Evolutionary conservation across 2,797 vertebrate species (phyloP), one percentile per base, ranked within the genome.

Genomic region (Sebastes minor): DNA sequence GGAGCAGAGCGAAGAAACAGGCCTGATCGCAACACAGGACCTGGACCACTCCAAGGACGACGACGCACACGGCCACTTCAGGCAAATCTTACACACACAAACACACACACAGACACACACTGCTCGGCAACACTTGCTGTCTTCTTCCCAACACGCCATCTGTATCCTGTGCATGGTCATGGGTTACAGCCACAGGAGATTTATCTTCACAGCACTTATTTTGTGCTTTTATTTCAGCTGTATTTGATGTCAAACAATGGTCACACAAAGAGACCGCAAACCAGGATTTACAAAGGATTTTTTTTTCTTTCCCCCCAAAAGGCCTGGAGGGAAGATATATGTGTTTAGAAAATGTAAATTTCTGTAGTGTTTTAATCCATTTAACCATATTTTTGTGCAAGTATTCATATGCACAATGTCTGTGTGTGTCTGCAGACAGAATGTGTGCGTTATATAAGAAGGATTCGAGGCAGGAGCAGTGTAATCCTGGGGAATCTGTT

Each of bases 1-100:
- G 91, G 94, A 95, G 76, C 93, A 83, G 71, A 86, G 75, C 23
- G 94, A 95, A 81, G 94, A 94, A 66, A 88, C 91, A 16, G 92
- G 93, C 88, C 90, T 93, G 86, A 71, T 93, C 86, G 46, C 93
- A 2, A 77, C 92, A 56, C 94, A 94, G 79, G 92, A 94, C 86
- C 92, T 90, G 90, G 94, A 95, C 11, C 81, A 92, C 72, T 80
- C 90, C 86, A 95, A 95, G 84, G 94, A 94, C 23, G 93, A 94
- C 4, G 93, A 95, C 77, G 56, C 91, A 8, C 94, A 94, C 13
- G 92, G 93, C 23, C 93, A 95, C 81, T 94, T 93, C 93, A 95
- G 95, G 95, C 91, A 95, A 93, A 75, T 67, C 42, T 23, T 52
- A 71, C 20, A 68, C 63, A 78, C 76, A 52, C 35, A 46, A 1